These are phyloP conservation scores for Lagenorhynchus albirostris DNA, from an alignment of 2,113 vertebrate species.

Conservation along the genomic window DNA sequence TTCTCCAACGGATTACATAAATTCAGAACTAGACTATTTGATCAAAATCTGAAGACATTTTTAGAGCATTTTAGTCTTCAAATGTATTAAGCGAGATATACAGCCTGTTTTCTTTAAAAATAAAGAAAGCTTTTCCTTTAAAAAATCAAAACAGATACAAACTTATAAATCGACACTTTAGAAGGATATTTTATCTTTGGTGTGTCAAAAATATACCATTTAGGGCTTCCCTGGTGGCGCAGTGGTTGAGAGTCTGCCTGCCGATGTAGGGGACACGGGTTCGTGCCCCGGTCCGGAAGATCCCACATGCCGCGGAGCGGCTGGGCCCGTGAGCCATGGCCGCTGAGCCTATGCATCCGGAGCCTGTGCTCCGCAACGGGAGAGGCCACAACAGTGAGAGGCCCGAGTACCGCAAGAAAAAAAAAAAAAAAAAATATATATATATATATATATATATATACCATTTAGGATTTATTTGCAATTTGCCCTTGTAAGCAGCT, in stretches of 20 bases:
- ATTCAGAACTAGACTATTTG: conserved; percentile 11
- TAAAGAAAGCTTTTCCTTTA: not conserved
- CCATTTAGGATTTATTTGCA: not conserved
- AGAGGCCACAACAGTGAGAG: too few species aligned
- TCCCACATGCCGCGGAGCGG: too few species aligned
- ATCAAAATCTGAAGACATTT: conserved; percentile 25
- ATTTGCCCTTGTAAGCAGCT: not conserved
- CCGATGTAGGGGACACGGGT: too few species aligned
- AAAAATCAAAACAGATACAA: conserved; percentile 21
- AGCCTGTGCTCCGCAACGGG: too few species aligned
- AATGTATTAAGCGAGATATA: conserved; percentile 15
- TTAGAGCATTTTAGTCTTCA: conserved; percentile 15
- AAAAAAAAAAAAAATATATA: too few species aligned
- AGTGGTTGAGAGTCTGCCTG: too few species aligned
- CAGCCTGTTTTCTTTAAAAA: not conserved
- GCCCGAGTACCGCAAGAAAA: too few species aligned
- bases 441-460: not conserved
- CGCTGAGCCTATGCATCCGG: too few species aligned
- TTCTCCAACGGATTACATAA: conserved; percentile 12
- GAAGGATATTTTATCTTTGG: not conserved
- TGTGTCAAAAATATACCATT: not conserved
- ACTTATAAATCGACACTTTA: not conserved
- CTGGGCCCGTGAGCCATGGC: too few species aligned
- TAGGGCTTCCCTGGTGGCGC: not conserved
- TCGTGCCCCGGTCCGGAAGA: too few species aligned